phyloP scores from a whole-genome alignment of 2,113 vertebrate genomes.

The Penelope pileata region DNA sequence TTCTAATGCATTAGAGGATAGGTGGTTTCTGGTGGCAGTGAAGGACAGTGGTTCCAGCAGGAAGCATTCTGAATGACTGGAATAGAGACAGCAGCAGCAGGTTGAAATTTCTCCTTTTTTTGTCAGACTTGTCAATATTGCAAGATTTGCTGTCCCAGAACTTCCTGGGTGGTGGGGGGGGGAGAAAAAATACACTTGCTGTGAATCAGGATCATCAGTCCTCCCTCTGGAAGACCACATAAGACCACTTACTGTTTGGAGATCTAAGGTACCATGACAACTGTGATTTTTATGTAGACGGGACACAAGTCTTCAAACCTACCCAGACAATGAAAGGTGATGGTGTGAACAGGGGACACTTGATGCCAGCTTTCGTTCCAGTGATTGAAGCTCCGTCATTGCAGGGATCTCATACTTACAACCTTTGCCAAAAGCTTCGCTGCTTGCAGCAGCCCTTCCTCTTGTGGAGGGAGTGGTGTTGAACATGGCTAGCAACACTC shows the following conservation, averaged over 20 bases:
- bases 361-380: not conserved
- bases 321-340: not conserved
- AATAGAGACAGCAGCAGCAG: not conserved
- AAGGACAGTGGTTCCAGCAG: not conserved
- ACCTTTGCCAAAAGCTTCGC: not conserved
- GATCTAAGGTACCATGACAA: not conserved
- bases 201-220: not conserved
- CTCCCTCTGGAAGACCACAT: not conserved
- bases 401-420: not conserved
- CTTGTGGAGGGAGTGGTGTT: not conserved
- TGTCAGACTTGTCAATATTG: not conserved
- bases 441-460: not conserved
- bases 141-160: not conserved
- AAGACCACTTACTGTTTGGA: not conserved
- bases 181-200: not conserved
- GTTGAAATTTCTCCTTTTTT: not conserved
- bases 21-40: not conserved
- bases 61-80: not conserved
- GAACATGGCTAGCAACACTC: not conserved
- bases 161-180: not conserved
- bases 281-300: not conserved
- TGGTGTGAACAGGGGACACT: not conserved
- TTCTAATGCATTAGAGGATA: not conserved
- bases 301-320: not conserved
- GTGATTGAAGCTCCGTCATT: not conserved